Evolutionary conservation across 1,140 invertebrate species (phyloP), one percentile per base, ranked within the genome.

Genomic region (Phymorhynchus buccinoides): DNA sequence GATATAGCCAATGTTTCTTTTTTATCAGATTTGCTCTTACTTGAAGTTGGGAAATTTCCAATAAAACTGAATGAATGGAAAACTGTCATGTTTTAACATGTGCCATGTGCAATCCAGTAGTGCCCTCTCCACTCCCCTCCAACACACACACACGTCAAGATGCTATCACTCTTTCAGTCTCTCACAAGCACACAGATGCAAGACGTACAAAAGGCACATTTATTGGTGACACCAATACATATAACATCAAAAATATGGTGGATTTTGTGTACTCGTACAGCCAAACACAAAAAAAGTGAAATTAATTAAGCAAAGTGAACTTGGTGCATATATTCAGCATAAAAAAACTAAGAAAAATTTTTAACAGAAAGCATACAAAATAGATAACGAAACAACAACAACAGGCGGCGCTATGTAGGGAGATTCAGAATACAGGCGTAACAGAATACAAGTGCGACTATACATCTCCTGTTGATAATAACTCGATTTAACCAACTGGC

Each of bases 171-270:
- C n/a, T 27, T 30, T 71, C 68, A 71, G 30, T 71, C 68, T 1
- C 0, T 71, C 68, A 71, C n/a, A 71, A 32, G 35, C 6, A 41
- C 30, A 42, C 0, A 32, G 44, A 79, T 7, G 41, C 77, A 52
- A 9, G 32, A 52, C 14, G 3, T 48, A 79, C n/a, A 79, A 56
- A 79, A 79, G 44, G 30, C 41, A 41, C 44, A 79, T 79, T 79
- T 79, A 79, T 52, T 79, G 48, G 77, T 79, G 77, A 79, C 77
- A 79, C 77, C 41, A 41, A 79, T 79, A 79, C 77, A 79, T 22
- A 16, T 75, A 37, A 75, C 73, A 75, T 75, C 73, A 79, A 79
- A 79, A 79, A 79, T 79, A 79, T 18, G 41, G 18, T 79, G 77
- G 77, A 79, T 79, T n/a, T 79, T 79, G 41, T 79, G 77, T 79